Base-by-base conservation (phyloP, 1,140 invertebrate genomes). In the Macrocentrus cingulum region DNA sequence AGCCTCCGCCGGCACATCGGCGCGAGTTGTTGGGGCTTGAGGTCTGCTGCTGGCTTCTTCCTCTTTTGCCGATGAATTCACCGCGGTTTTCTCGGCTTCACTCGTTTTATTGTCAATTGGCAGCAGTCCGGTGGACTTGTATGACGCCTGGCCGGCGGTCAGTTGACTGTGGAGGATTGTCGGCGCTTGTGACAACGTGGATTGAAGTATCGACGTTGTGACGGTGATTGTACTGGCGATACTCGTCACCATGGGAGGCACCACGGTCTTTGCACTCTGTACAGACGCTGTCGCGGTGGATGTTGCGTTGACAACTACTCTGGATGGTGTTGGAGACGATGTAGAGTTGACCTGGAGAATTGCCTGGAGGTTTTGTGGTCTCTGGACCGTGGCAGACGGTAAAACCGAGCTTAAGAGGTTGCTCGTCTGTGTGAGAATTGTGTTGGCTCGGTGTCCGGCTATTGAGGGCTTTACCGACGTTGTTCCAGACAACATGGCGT, bases 131-230 rank as follows among this genome's bases (percentile, higher is more conserved):
- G 72, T 53, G 16, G 75, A 56, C 52, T 80, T 80, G 49, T 74
- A 77, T 11, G 71, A 71, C 0, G 56, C 41, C 36, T 70, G 66
- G n/a, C 72, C 72, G 8, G 74, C 67, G 1, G 71, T 77, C 0
- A 77, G 61, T 46, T 79, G 76, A 2, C 70, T 67, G 57, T 77
- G 76, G 15, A 79, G 59, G 2, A 75, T 60, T 3, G 71, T 78
- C 11, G 77, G 63, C 7, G 75, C 67, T 55, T 80, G 77, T 1
- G 77, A 79, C 13, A 80, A 62, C 1, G 78, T 80, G 0, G 76
- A 77, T 22, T 80, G 78, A 2, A 80, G 60, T 48, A 80, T 80
- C 19, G 76, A 79, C 1, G 76, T 74, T 0, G 70, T 77, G 9
- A 74, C 68, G 45, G 59, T 75, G 7, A 77, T 65, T 3, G 67